Evolutionary conservation across 2,888 invertebrate genomes (phyloP).

Genomic region (Ischnura elegans): DNA sequence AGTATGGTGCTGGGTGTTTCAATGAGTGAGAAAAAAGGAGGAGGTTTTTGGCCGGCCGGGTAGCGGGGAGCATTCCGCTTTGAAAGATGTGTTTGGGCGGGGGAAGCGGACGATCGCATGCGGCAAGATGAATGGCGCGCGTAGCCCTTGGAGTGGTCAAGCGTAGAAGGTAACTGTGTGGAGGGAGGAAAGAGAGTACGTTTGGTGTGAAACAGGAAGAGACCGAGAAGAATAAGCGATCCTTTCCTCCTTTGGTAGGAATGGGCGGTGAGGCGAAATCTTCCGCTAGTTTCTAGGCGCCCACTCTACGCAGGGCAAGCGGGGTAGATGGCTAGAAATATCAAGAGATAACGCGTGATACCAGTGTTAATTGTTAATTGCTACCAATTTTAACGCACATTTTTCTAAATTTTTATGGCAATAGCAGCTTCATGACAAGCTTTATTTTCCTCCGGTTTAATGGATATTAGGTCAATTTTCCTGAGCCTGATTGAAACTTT

Average conservation of each 20-base stretch:
- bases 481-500: no score
- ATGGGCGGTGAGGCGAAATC: background rate
- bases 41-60: background rate
- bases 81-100: slow-evolving; percentile 25
- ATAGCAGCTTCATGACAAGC: no score
- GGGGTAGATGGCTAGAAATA: background rate
- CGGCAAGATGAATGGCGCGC: background rate
- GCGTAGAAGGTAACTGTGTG: background rate
- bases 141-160: background rate
- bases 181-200: background rate
- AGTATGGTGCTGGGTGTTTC: no score
- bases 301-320: background rate
- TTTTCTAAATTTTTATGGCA: no score
- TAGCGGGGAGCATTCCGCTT: background rate
- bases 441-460: no score
- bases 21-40: no score
- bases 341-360: background rate
- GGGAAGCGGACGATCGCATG: background rate
- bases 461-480: no score
- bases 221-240: slow-evolving; percentile 2
- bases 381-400: no score
- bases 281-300: background rate
- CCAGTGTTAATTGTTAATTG: no score
- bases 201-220: slow-evolving; percentile 22
- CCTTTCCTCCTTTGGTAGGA: background rate